These are phyloP conservation scores for Lepidotrigona ventralis DNA, from an alignment of 1,140 invertebrate genomes.

Conservation along the genomic window DNA sequence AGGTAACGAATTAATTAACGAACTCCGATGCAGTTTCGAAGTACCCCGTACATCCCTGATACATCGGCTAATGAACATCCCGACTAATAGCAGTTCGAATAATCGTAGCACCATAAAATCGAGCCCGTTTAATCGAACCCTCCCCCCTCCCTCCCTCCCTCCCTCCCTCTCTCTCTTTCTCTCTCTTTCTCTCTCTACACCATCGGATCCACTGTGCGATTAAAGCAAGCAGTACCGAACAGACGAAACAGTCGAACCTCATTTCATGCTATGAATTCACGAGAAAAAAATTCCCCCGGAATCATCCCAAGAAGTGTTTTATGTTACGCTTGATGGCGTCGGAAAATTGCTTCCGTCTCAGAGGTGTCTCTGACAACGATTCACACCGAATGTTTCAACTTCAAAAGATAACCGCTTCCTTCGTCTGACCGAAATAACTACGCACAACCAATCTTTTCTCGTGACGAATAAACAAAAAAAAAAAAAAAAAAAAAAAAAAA, in stretches of 20 bases:
- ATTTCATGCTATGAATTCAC: conserved; percentile 8
- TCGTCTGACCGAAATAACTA: conserved; percentile 1
- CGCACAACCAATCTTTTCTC: background rate
- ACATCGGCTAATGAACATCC: conserved; percentile 27
- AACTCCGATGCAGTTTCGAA: background rate
- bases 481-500: background rate
- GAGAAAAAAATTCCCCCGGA: background rate
- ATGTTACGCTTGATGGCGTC: conserved; percentile 30
- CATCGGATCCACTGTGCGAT: background rate
- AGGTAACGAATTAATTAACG: conserved; percentile 25
- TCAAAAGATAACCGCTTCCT: conserved; percentile 9
- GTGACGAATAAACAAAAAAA: background rate
- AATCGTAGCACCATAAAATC: conserved; percentile 25
- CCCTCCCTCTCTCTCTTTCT: background rate
- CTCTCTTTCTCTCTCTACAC: background rate
- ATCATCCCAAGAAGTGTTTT: conserved; percentile 9
- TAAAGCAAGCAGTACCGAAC: conserved; percentile 9
- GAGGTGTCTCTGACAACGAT: conserved; percentile 13
- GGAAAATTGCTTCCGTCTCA: conserved; percentile 34
- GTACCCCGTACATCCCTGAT: conserved; percentile 4
- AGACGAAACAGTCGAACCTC: conserved; percentile 18
- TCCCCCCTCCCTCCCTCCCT: too few relatives aligned
- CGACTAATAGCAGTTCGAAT: conserved; percentile 23
- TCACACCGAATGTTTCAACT: conserved; percentile 3
- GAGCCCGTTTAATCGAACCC: conserved; percentile 15